These are phyloP conservation scores for Eremophila alpestris DNA, from an alignment of 2,797 vertebrate genomes.

Conservation along the genomic window DNA sequence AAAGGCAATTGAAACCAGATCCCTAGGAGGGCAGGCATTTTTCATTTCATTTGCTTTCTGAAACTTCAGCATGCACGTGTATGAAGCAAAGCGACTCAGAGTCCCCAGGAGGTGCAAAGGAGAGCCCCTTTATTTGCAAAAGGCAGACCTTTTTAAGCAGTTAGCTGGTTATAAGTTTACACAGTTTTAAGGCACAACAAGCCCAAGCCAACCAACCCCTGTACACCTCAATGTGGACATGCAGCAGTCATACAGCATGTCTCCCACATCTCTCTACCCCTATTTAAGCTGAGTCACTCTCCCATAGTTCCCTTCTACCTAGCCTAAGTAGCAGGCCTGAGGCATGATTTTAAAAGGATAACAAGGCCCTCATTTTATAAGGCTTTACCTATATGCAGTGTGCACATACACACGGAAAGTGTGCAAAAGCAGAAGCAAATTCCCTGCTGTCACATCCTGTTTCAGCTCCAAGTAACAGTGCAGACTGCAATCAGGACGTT, in stretches of 20 bases:
- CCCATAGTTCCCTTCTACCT: not conserved
- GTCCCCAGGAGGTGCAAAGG: not conserved
- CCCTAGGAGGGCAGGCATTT: not conserved
- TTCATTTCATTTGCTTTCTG: not conserved
- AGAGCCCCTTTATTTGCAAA: not conserved
- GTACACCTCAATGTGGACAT: accelerated
- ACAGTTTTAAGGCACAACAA: not conserved
- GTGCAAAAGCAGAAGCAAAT: not conserved
- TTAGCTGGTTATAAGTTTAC: not conserved
- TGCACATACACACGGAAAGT: not conserved
- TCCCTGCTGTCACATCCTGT: not conserved
- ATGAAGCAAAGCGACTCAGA: not conserved
- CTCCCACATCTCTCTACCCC: not conserved
- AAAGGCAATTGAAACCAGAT: not conserved
- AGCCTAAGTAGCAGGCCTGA: not conserved
- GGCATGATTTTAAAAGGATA: not conserved
- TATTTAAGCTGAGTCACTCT: not conserved
- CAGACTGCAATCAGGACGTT: not conserved
- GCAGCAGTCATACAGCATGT: accelerated
- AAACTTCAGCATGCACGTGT: not conserved
- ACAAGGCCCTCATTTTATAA: not conserved
- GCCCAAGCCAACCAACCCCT: not conserved
- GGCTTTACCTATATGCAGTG: not conserved
- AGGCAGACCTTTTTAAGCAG: not conserved
- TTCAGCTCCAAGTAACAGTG: not conserved